phyloP scores from a whole-genome alignment of 2,888 invertebrate species.

The Melieria omissa region DNA sequence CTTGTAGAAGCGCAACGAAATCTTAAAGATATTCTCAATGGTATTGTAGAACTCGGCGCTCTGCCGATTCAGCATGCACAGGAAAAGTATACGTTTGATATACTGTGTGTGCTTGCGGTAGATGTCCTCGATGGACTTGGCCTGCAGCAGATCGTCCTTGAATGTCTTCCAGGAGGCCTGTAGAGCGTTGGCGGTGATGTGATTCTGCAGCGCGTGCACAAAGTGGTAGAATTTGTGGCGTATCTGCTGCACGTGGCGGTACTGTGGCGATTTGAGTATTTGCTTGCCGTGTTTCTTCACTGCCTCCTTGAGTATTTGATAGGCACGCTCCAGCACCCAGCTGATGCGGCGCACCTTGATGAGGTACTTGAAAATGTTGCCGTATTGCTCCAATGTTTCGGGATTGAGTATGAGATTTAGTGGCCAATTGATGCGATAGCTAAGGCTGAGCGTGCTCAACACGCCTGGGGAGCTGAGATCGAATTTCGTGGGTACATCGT shows the following conservation, averaged over 20 bases:
- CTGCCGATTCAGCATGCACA: slow-evolving; percentile 79
- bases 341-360: slow-evolving; percentile 80
- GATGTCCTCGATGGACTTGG: slow-evolving; percentile 77
- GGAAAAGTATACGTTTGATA: slow-evolving; percentile 79
- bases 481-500: slow-evolving; percentile 72
- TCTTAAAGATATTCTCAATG: slow-evolving; percentile 77
- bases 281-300: slow-evolving; percentile 69
- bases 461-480: slow-evolving; percentile 76
- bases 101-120: slow-evolving; percentile 79
- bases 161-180: slow-evolving; percentile 81
- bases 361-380: slow-evolving; percentile 80
- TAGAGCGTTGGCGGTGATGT: slow-evolving; percentile 80
- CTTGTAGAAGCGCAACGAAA: slow-evolving; percentile 73
- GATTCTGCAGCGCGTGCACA: slow-evolving; percentile 79
- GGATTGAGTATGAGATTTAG: slow-evolving; percentile 80
- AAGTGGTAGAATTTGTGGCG: slow-evolving; percentile 82
- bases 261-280: slow-evolving; percentile 74
- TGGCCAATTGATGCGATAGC: slow-evolving; percentile 81
- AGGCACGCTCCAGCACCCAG: slow-evolving; percentile 79
- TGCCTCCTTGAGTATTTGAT: slow-evolving; percentile 73
- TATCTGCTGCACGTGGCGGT: slow-evolving; percentile 77
- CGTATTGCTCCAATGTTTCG: slow-evolving; percentile 77
- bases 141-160: slow-evolving; percentile 74
- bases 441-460: slow-evolving; percentile 75
- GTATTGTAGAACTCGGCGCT: slow-evolving; percentile 77